These are phyloP conservation scores for Dasysyrphus albostriatus DNA, from an alignment of 2,888 invertebrate species.

Conservation along the genomic window DNA sequence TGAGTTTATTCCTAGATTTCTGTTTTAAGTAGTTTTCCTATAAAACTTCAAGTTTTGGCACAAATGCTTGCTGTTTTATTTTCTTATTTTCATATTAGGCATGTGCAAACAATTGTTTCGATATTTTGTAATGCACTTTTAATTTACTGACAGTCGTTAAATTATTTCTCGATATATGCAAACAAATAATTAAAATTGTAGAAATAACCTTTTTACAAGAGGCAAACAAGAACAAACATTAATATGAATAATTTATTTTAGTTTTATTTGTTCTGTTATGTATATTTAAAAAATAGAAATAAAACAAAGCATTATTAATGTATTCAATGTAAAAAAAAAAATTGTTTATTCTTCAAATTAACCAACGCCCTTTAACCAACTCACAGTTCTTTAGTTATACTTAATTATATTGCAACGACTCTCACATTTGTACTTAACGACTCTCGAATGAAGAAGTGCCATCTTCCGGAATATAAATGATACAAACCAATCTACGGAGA, in stretches of 20 bases:
- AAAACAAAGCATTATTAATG: conserved; percentile 74
- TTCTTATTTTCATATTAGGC: conserved; percentile 26
- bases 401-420: no score
- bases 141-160: conserved; percentile 53
- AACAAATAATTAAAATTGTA: conserved; percentile 36
- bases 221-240: conserved; percentile 48
- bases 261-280: conserved; percentile 74
- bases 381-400: no score
- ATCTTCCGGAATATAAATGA: no score
- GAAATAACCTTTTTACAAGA: conserved; percentile 46
- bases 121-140: conserved; percentile 41
- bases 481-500: no score
- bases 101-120: conserved; percentile 33
- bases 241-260: conserved; percentile 73
- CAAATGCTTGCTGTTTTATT: conserved; percentile 45
- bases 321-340: conserved; percentile 63
- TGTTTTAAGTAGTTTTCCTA: conserved; percentile 30
- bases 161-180: conserved; percentile 58
- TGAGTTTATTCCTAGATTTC: conserved; percentile 38
- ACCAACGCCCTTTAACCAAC: background rate
- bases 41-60: conserved; percentile 46
- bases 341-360: background rate
- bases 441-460: no score
- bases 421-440: no score
- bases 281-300: conserved; percentile 72